These are phyloP conservation scores for Chloroceryle aenea DNA, from an alignment of 2,113 vertebrate species.

Conservation along the genomic window DNA sequence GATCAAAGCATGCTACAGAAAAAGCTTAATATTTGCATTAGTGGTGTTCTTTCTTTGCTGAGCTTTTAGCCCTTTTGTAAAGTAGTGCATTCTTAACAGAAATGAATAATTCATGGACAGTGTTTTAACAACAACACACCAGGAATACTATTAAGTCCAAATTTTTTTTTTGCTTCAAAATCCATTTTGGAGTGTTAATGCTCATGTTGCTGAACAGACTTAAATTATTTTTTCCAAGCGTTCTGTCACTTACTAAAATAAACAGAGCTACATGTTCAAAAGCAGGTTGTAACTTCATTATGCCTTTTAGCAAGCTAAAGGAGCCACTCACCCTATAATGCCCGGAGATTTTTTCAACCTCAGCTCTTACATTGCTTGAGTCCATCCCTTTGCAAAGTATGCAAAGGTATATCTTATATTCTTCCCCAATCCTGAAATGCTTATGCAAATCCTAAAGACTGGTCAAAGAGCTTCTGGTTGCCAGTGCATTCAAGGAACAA, in stretches of 20 bases:
- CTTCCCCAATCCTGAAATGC: not conserved
- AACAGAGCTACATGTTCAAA: not conserved
- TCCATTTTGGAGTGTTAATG: not conserved
- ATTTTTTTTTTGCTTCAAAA: conserved; percentile 1
- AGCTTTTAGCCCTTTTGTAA: conserved; percentile 68
- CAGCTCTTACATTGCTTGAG: not conserved
- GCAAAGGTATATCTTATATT: not conserved
- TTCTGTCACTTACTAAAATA: conserved; percentile 19
- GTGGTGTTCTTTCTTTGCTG: conserved; percentile 62
- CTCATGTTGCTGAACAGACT: conserved; percentile 4
- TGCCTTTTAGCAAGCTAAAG: not conserved
- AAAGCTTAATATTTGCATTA: conserved; percentile 79
- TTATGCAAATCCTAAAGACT: not conserved
- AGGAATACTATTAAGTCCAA: conserved; percentile 60
- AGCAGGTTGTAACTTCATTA: not conserved
- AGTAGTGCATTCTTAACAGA: conserved; percentile 62
- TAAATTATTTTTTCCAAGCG: not conserved
- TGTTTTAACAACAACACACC: conserved; percentile 53
- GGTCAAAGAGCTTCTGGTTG: not conserved
- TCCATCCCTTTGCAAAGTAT: too few relatives aligned
- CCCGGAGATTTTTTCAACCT: not conserved
- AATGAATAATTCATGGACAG: conserved; percentile 70
- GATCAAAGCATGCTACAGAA: conserved; percentile 72
- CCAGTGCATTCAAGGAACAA: not conserved
- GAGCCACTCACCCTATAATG: not conserved